Base-by-base conservation (phyloP, 2,797 vertebrate genomes). In the Gephyroberyx darwinii region DNA sequence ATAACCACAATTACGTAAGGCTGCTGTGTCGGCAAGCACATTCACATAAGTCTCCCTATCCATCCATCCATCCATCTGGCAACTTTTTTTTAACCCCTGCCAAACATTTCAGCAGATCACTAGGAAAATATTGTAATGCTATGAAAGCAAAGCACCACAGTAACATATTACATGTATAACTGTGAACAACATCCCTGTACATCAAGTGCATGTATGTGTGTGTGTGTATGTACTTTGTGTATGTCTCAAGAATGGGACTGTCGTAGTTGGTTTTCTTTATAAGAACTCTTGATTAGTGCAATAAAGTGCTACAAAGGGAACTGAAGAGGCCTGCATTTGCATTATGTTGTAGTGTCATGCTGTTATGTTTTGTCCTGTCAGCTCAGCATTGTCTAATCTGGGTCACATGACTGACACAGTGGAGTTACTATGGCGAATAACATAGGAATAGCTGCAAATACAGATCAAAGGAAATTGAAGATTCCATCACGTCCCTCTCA, bases 1-100 rank as follows among this genome's bases (percentile, higher is more conserved):
- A 76, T 69, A 65, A 58, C 47, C 47, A 37, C 20, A 7, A 61
- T 83, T 84, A 85, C 26, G 19, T 80, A 84, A 89, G 55, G 26
- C 33, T 67, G 55, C 57, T 67, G 71, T 66, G 39, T 33, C 33
- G 58, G 41, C 66, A 52, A 62, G 43, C 41, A 31, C 14, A 47
- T 58, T 83, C 69, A 37, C 65, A 62, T 54, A 68, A 55, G 14
- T 9, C 65, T 30, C n/a, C 14, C 30, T 45, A 20, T 39, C 48
- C 62, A 26, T 22, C 51, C 19, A 39, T 31, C 35, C 64, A 31
- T 43, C 53, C 54, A 47, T 35, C 54, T 7, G 8, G 5, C 33
- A 26, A 26, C 26, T 2, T 26, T 4, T 41, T 41, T 13, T 41
- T 41, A 41, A 41, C 10, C 39, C 39, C 10, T 13, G 10, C 39